phyloP scores from a whole-genome alignment of 2,888 invertebrate genomes.

The Eucera pruinosa region DNA sequence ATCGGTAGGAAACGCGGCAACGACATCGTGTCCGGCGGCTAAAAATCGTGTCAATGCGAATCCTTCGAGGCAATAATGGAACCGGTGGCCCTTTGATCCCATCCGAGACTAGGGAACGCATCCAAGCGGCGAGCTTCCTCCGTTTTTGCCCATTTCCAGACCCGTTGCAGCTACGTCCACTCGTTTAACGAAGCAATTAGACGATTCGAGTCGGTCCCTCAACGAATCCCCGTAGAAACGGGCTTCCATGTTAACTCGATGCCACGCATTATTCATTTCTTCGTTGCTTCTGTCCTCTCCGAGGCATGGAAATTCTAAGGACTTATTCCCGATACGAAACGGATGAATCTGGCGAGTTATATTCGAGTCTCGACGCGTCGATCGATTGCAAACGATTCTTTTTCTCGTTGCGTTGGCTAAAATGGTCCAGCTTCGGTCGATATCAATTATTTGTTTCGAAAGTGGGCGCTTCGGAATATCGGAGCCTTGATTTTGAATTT shows the following conservation, averaged over 20 bases:
- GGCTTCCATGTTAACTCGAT: background rate
- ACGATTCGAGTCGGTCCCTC: constrained; percentile 25
- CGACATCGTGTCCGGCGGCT: background rate
- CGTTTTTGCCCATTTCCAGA: constrained; percentile 27
- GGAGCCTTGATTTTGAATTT: too few relatives aligned
- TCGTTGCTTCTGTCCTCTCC: background rate
- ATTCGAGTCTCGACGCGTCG: background rate
- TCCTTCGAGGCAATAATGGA: constrained; percentile 11
- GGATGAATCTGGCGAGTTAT: background rate
- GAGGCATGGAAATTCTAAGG: background rate
- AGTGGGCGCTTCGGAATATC: too few relatives aligned
- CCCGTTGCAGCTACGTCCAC: background rate
- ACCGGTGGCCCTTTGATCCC: constrained; percentile 31
- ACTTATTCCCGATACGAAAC: constrained; percentile 2
- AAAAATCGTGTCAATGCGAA: constrained; percentile 31
- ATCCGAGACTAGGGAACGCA: background rate
- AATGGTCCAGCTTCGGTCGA: too few relatives aligned
- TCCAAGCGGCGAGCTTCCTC: background rate
- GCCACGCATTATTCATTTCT: constrained; percentile 41
- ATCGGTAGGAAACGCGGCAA: background rate
- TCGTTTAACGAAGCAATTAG: constrained; percentile 49
- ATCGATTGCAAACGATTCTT: too few relatives aligned
- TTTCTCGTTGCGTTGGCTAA: too few relatives aligned
- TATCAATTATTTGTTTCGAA: too few relatives aligned
- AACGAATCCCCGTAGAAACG: background rate